Percentiles rank a stretch among this genome's conserved stretches.
Evolutionary conservation across 2,888 invertebrate genomes (phyloP).

Genomic region (Maniola hyperantus): DNA sequence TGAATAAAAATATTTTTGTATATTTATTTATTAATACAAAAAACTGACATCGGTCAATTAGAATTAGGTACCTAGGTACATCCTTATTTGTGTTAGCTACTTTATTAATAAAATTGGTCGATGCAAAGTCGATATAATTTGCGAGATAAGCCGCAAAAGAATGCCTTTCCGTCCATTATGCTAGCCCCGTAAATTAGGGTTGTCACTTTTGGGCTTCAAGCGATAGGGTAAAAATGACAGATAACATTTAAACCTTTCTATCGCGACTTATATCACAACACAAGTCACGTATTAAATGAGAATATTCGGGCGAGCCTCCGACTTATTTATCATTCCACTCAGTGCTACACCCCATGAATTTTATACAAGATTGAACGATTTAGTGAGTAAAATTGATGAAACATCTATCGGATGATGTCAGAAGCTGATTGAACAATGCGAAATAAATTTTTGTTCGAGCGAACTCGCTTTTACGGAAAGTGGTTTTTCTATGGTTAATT

Average conservation of each 20-base stretch:
- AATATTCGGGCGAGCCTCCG: slow-evolving; percentile 80
- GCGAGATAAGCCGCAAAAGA: not conserved
- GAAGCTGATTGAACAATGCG: slow-evolving; percentile 69
- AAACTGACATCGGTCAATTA: no score
- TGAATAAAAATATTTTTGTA: no score
- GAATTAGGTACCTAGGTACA: no score
- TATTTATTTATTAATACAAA: no score
- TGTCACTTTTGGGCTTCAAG: slow-evolving; percentile 18
- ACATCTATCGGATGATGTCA: slow-evolving; percentile 77
- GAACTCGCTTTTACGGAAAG: slow-evolving; percentile 21
- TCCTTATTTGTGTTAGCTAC: no score
- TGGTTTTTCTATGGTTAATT: slow-evolving; percentile 22
- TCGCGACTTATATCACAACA: slow-evolving; percentile 76
- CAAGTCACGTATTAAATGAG: slow-evolving; percentile 83
- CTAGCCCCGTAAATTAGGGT: not conserved
- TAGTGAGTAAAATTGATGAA: slow-evolving; percentile 80
- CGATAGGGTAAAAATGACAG: slow-evolving; percentile 64
- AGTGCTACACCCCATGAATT: slow-evolving; percentile 80
- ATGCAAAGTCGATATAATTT: no score
- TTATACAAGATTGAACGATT: slow-evolving; percentile 83
- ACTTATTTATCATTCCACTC: slow-evolving; percentile 82
- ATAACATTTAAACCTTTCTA: slow-evolving; percentile 67
- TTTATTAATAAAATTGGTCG: no score
- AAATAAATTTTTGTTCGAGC: slow-evolving; percentile 20
- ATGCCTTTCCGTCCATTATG: not conserved